Evolutionary conservation across 1,140 invertebrate genomes (phyloP).

Genomic region (Pachyrhynchus sulphureomaculatus): DNA sequence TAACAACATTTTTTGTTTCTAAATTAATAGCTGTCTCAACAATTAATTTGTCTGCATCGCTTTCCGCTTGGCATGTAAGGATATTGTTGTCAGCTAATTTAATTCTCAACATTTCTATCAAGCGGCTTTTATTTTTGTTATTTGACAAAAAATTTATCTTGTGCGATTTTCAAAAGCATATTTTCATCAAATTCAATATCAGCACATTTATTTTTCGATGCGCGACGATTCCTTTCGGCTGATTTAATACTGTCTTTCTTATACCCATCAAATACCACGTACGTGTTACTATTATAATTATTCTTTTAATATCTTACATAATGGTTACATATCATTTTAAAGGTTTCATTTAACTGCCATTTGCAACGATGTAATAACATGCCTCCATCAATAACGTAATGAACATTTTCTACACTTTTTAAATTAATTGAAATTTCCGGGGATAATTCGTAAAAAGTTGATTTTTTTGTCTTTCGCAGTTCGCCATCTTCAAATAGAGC

Average conservation of each 20-base stretch:
- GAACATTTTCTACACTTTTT: slow-evolving; percentile 26
- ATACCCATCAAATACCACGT: slow-evolving; percentile 45
- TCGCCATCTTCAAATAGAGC: slow-evolving; percentile 40
- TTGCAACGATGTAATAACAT: slow-evolving; percentile 32
- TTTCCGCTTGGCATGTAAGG: slow-evolving; percentile 40
- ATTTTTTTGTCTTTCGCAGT: slow-evolving; percentile 41
- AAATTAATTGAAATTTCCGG: slow-evolving; percentile 35
- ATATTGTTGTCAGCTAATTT: slow-evolving; percentile 34
- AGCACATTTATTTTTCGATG: slow-evolving; percentile 25
- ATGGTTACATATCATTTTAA: slow-evolving; percentile 35
- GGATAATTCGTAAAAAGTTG: slow-evolving; percentile 42
- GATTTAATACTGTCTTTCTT: slow-evolving; percentile 37
- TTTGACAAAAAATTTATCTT: slow-evolving; percentile 39
- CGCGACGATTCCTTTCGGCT: slow-evolving; percentile 18
- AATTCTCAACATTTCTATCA: slow-evolving; percentile 12
- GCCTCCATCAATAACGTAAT: slow-evolving; percentile 42
- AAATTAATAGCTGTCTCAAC: slow-evolving; percentile 35
- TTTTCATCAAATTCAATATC: slow-evolving; percentile 20
- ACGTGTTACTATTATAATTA: slow-evolving; percentile 39
- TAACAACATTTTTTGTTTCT: slow-evolving; percentile 28
- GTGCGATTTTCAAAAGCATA: slow-evolving; percentile 36
- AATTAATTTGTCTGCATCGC: slow-evolving; percentile 35
- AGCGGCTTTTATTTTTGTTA: slow-evolving; percentile 27
- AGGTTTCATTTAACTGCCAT: slow-evolving; percentile 39
- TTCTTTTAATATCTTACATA: slow-evolving; percentile 44